These are phyloP conservation scores for Chironomus riparius DNA, from an alignment of 2,888 invertebrate species.

Conservation along the genomic window DNA sequence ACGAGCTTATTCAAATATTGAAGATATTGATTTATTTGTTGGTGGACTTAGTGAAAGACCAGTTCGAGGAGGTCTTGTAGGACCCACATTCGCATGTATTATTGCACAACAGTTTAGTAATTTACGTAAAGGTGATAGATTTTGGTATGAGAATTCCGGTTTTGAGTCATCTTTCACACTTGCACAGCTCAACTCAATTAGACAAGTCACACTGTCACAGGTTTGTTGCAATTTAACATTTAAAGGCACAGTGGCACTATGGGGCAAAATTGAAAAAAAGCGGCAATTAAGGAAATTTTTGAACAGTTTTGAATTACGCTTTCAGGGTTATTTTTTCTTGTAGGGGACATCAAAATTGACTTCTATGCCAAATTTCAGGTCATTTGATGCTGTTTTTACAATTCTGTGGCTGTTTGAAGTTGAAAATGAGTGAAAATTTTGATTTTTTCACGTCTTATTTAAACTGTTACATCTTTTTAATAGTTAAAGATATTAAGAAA, in stretches of 20 bases:
- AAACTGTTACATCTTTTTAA: too few relatives aligned
- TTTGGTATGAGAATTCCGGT: slow-evolving; percentile 76
- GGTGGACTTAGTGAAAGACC: slow-evolving; percentile 76
- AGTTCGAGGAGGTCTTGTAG: slow-evolving; percentile 68
- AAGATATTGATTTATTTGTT: slow-evolving; percentile 77
- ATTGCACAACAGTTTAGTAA: slow-evolving; percentile 78
- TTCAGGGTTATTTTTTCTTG: too few relatives aligned
- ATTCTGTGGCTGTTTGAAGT: too few relatives aligned
- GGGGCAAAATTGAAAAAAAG: slow-evolving; percentile 55
- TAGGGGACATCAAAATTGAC: too few relatives aligned
- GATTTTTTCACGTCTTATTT: too few relatives aligned
- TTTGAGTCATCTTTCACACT: slow-evolving; percentile 66
- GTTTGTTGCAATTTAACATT: slow-evolving; percentile 38
- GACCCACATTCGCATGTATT: slow-evolving; percentile 81
- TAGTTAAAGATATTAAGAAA: too few relatives aligned
- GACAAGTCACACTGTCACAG: slow-evolving; percentile 61
- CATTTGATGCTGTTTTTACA: too few relatives aligned
- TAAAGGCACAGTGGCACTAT: slow-evolving; percentile 35
- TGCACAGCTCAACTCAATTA: slow-evolving; percentile 63
- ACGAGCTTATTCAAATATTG: slow-evolving; percentile 55
- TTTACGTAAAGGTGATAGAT: slow-evolving; percentile 65
- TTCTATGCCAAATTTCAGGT: too few relatives aligned
- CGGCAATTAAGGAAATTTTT: too few relatives aligned
- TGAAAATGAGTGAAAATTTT: too few relatives aligned
- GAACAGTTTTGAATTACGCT: too few relatives aligned